These are phyloP conservation scores for Notolepis coatsorum DNA, from an alignment of 2,797 vertebrate genomes.

Conservation along the genomic window DNA sequence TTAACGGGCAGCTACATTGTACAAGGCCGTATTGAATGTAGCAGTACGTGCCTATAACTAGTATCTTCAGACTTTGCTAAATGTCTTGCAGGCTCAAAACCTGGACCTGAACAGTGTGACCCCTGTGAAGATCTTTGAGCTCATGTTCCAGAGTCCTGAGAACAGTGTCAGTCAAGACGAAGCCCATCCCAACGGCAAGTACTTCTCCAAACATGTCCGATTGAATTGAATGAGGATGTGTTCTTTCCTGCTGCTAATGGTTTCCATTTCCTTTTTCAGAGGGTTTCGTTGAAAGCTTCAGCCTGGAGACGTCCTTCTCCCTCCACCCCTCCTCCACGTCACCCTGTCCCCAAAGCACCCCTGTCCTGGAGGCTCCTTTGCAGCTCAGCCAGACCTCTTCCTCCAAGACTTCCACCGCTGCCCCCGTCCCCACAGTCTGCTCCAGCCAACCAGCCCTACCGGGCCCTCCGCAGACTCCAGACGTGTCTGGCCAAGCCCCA, in stretches of 20 bases:
- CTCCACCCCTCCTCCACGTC: slow-evolving; percentile 82
- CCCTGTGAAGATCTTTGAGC: slow-evolving; percentile 95
- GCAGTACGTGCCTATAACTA: too few relatives aligned
- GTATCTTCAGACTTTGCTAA: too few relatives aligned
- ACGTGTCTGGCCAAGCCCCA: slow-evolving; percentile 75
- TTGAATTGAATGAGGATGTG: background rate
- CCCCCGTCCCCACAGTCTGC: slow-evolving; percentile 68
- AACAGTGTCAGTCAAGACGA: slow-evolving; percentile 90
- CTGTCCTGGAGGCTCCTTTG: slow-evolving; percentile 77
- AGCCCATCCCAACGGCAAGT: slow-evolving; percentile 84
- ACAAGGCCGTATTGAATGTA: too few relatives aligned
- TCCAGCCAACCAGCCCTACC: slow-evolving; percentile 70
- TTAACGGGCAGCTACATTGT: too few relatives aligned
- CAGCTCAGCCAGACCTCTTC: slow-evolving; percentile 70
- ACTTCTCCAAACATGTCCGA: background rate
- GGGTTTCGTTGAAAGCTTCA: slow-evolving; percentile 85
- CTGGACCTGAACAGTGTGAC: slow-evolving; percentile 92
- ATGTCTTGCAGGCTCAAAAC: slow-evolving; percentile 84
- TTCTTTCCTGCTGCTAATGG: background rate
- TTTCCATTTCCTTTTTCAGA: slow-evolving; percentile 71
- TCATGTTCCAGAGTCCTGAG: slow-evolving; percentile 97
- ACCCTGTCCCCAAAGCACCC: slow-evolving; percentile 79
- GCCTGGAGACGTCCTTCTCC: slow-evolving; percentile 84
- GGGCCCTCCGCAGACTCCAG: slow-evolving; percentile 82
- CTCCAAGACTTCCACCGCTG: slow-evolving; percentile 74